Evolutionary conservation across 2,888 invertebrate species (phyloP).

Genomic region (Athalia cordata): DNA sequence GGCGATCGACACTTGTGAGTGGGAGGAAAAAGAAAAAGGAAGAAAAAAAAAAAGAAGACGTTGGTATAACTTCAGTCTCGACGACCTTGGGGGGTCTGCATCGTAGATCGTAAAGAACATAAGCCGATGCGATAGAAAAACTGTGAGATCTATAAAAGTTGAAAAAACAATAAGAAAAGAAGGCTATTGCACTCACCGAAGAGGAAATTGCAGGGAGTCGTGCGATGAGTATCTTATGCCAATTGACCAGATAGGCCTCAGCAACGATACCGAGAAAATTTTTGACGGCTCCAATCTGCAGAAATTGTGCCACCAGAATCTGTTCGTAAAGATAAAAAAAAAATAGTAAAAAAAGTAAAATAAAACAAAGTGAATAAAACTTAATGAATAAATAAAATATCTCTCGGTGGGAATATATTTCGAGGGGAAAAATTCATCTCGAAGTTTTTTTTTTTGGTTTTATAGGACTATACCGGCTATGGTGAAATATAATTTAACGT

Average conservation of each 20-base stretch:
- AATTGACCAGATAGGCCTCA: background rate
- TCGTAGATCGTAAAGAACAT: too few species aligned
- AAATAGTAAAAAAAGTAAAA: background rate
- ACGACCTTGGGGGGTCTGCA: too few species aligned
- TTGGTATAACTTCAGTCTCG: too few species aligned
- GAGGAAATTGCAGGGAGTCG: slow-evolving; percentile 32
- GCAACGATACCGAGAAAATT: background rate
- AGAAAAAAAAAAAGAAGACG: too few species aligned
- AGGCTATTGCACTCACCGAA: background rate
- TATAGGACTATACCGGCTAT: too few species aligned
- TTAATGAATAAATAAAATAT: background rate
- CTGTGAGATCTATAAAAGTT: background rate
- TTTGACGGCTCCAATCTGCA: slow-evolving; percentile 10
- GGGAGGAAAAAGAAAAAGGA: too few species aligned
- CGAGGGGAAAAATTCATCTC: too few species aligned
- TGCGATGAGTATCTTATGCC: slow-evolving; percentile 18
- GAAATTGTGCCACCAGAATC: slow-evolving; percentile 29
- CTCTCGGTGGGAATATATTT: background rate
- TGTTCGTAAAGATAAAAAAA: background rate
- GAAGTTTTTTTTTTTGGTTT: too few species aligned
- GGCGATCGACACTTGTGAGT: too few species aligned
- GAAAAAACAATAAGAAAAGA: background rate
- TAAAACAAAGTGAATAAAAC: background rate
- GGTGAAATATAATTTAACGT: background rate
- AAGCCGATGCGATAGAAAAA: background rate